Conservation (phyloP, 92 coral and sea anemone species). For the Palythoa grandiflora region DNA sequence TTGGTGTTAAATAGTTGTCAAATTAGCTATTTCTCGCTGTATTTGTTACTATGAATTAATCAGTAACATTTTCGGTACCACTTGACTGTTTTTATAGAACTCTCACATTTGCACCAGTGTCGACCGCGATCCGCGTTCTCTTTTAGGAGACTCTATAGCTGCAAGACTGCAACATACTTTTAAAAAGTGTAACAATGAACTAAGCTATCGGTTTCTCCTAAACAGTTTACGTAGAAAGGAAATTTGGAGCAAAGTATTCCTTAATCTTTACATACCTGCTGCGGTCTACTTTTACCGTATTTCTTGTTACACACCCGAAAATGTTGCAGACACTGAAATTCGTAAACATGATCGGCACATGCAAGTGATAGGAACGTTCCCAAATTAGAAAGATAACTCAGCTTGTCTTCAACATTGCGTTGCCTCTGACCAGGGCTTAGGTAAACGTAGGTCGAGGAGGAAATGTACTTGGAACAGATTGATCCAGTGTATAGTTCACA, state of each 20-base stretch:
- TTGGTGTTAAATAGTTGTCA: too few species aligned
- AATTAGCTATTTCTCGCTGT: too few species aligned
- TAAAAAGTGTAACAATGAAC: too few species aligned
- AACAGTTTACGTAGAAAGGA: too few species aligned
- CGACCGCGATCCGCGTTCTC: too few species aligned
- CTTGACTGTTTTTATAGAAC: too few species aligned
- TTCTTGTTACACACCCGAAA: background rate
- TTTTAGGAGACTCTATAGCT: background rate
- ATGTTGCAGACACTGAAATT: background rate
- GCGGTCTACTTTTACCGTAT: background rate
- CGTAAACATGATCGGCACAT: background rate
- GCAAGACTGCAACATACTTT: too few species aligned
- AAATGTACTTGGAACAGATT: conserved; percentile 40
- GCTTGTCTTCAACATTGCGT: background rate
- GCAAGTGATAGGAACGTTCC: background rate
- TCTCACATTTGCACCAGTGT: too few species aligned
- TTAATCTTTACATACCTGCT: background rate
- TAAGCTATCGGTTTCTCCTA: too few species aligned
- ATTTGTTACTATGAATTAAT: too few species aligned
- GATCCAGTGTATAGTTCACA: conserved; percentile 53
- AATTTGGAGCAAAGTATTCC: background rate
- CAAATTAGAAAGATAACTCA: background rate
- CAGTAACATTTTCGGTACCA: too few species aligned
- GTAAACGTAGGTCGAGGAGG: background rate
- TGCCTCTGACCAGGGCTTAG: background rate